phyloP scores from a whole-genome alignment of 1,140 invertebrate species.

The Nixonia krombeini region DNA sequence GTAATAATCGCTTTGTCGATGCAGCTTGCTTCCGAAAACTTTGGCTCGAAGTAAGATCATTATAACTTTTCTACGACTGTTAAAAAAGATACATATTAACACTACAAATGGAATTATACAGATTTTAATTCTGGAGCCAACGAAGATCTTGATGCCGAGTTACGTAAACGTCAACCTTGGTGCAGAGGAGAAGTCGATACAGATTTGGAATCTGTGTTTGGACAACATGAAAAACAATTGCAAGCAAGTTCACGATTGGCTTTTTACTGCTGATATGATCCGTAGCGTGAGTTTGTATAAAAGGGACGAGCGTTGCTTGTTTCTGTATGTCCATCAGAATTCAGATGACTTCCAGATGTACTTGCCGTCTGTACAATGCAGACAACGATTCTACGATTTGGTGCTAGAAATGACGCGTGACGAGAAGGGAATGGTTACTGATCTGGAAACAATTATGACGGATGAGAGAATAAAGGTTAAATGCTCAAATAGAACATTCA shows the following conservation, averaged over 20 bases:
- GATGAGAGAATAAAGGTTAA: constrained; percentile 80
- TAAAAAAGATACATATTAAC: neutral
- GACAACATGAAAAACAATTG: constrained; percentile 83
- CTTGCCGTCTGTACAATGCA: constrained; percentile 87
- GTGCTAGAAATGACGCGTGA: constrained; percentile 88
- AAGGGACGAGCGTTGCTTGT: constrained; percentile 94
- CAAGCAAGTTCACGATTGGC: constrained; percentile 92
- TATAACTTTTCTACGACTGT: neutral
- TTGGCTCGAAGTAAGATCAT: too few relatives aligned
- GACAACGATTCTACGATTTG: constrained; percentile 87
- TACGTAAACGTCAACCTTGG: constrained; percentile 95
- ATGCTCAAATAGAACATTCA: constrained; percentile 14
- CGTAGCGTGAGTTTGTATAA: constrained; percentile 96
- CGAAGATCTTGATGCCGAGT: constrained; percentile 93
- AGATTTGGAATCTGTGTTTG: constrained; percentile 88
- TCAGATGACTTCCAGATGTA: constrained; percentile 99
- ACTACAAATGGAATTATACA: constrained; percentile 61
- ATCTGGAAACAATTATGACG: constrained; percentile 82
- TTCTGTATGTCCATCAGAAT: constrained; percentile 98
- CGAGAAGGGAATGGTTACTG: constrained; percentile 87
- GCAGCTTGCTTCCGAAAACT: too few relatives aligned
- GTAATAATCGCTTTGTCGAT: too few relatives aligned
- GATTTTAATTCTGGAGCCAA: constrained; percentile 93
- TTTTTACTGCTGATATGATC: constrained; percentile 93
- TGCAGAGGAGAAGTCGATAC: constrained; percentile 91